Evolutionary conservation across 2,797 vertebrate genomes (phyloP).

Genomic region (Oreochromis grahami): DNA sequence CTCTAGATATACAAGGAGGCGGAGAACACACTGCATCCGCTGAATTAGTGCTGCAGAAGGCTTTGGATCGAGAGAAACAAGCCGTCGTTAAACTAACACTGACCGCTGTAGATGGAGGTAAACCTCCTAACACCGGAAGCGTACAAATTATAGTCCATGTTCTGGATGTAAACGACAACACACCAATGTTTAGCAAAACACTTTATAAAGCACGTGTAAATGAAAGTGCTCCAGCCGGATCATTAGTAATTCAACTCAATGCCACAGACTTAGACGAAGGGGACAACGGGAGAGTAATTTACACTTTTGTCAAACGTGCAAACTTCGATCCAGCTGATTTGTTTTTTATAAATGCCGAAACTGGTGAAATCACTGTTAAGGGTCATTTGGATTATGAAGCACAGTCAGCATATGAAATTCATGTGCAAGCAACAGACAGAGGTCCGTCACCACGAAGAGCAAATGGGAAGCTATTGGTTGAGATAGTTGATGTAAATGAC

Average conservation of each 20-base stretch:
- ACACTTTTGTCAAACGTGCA: slow-evolving; percentile 66
- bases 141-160: slow-evolving; percentile 69
- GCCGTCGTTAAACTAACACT: slow-evolving; percentile 57
- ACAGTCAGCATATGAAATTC: slow-evolving; percentile 54
- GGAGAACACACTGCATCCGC: slow-evolving; percentile 65
- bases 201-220: slow-evolving; percentile 69
- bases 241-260: slow-evolving; percentile 35
- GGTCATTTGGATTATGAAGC: slow-evolving; percentile 55
- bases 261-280: slow-evolving; percentile 71
- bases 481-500: slow-evolving; percentile 73
- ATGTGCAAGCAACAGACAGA: slow-evolving; percentile 61
- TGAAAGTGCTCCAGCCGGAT: slow-evolving; percentile 60
- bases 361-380: slow-evolving; percentile 46
- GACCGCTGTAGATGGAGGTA: slow-evolving; percentile 76
- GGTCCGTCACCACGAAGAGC: slow-evolving; percentile 1
- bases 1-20: slow-evolving; percentile 59
- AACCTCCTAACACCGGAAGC: slow-evolving; percentile 67
- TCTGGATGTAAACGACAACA: slow-evolving; percentile 78
- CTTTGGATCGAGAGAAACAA: slow-evolving; percentile 77
- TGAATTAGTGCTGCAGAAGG: slow-evolving; percentile 69
- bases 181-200: slow-evolving; percentile 65
- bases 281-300: slow-evolving; percentile 57
- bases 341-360: slow-evolving; percentile 59
- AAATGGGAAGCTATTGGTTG: slow-evolving; percentile 69
- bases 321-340: slow-evolving; percentile 28